Base-by-base conservation (phyloP, 2,888 invertebrate species). In the Agonopterix alstromeriana region DNA sequence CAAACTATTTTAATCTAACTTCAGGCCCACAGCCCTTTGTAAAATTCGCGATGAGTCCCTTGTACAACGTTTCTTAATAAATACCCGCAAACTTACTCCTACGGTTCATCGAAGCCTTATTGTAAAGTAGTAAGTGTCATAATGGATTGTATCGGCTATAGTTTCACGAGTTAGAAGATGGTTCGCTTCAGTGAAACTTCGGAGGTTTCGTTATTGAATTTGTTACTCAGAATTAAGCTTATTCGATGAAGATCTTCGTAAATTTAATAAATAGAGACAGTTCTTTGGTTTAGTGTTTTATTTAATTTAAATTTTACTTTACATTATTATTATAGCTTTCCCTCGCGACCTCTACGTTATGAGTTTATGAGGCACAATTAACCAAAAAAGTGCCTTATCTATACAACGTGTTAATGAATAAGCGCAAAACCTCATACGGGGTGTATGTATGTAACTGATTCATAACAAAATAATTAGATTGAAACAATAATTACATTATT, bases 1-100 rank as follows among this genome's bases (percentile, higher is more conserved):
- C 49, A 63, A 82, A 82, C 82, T 80, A 81, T 81, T 82, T 81
- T 82, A 81, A 82, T 82, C 75, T 77, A 80, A 80, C 67, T 78
- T 77, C 65, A 48, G 53, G 60, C 58, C 63, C 73, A 56, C 56
- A 62, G 64, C 64, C 63, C 63, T 72, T 73, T 72, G 73, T 71
- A 73, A 77, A 77, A 76, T 75, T 74, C 68, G 63, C 64, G 58
- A 65, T 60, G 7, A 45, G 45, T 47, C 52, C 47, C 60, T 71
- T 68, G 70, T 71, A 74, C 74, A 70, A 64, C 70, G 67, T 70
- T 77, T 74, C 74, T 78, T 80, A 77, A 77, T 79, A 80, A 77
- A 72, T 77, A 73, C 67, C 61, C 55, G 57, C 62, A 61, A 62
- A 61, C 48, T 59, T 38, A 38, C 4, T n/a, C 10, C 17, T 51